A percentile compares a stretch with the other conserved stretches of the same genome.
phyloP scores from a whole-genome alignment of 2,797 vertebrate genomes.

The Coluber constrictor region DNA sequence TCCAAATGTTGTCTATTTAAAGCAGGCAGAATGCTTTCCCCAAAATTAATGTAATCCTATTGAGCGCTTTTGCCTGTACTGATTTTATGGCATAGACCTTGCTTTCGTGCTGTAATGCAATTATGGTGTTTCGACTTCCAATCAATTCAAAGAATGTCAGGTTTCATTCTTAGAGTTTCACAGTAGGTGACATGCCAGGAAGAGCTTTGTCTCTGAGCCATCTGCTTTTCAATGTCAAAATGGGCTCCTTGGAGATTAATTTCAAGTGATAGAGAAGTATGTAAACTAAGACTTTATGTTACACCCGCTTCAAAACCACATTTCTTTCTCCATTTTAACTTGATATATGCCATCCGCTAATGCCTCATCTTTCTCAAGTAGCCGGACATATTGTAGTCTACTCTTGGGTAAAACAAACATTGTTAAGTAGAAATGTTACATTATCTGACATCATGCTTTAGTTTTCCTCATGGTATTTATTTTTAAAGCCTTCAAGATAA shows the following conservation, averaged over 20 bases:
- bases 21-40: slow-evolving; percentile 26
- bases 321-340: slow-evolving; percentile 11
- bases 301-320: slow-evolving; percentile 8
- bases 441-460: neutral
- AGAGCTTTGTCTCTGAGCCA: neutral
- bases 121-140: slow-evolving; percentile 20
- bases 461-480: neutral
- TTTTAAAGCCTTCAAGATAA: slow-evolving; percentile 12
- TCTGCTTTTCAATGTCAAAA: neutral
- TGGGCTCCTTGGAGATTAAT: slow-evolving; percentile 11
- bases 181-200: neutral
- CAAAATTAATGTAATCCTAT: slow-evolving; percentile 38
- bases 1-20: slow-evolving; percentile 30
- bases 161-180: neutral
- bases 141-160: slow-evolving; percentile 22
- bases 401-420: slow-evolving; percentile 18
- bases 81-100: slow-evolving; percentile 9
- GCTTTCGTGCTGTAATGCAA: slow-evolving; percentile 30
- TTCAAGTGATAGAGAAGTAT: neutral
- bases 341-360: slow-evolving; percentile 18
- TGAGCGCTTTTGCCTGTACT: slow-evolving; percentile 18
- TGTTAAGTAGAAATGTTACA: neutral
- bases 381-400: slow-evolving; percentile 7
- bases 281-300: slow-evolving; percentile 5
- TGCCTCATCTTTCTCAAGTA: slow-evolving; percentile 8